A percentile compares a stretch with the other conserved stretches of the same genome.
Evolutionary conservation across 2,797 vertebrate species (phyloP).

Genomic region (Allobates femoralis): DNA sequence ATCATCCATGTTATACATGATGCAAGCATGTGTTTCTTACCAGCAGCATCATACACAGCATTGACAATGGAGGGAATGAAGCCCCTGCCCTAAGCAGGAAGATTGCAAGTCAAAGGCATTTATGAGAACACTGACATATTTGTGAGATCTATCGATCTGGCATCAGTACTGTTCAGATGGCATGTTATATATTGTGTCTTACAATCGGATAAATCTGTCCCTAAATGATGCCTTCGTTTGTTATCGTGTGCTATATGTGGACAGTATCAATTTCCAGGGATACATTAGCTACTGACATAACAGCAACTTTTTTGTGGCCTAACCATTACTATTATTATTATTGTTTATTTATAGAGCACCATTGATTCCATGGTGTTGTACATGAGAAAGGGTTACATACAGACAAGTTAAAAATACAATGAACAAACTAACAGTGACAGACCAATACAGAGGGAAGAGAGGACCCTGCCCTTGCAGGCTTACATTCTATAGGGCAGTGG

Average conservation of each 20-base stretch:
- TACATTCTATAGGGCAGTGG: no score
- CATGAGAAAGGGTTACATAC: no score
- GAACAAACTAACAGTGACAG: no score
- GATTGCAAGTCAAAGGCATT: not conserved
- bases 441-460: no score
- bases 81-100: not conserved
- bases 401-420: no score
- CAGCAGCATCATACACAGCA: not conserved
- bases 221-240: not conserved
- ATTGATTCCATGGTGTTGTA: no score
- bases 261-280: not conserved
- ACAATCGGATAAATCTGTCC: not conserved
- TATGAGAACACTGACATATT: not conserved
- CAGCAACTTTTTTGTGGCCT: not conserved
- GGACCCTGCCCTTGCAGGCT: no score
- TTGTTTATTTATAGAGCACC: no score
- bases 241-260: not conserved
- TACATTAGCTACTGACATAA: not conserved
- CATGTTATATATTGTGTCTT: not conserved
- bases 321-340: no score
- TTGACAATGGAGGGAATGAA: slow-evolving; percentile 16
- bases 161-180: not conserved
- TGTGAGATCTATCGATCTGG: not conserved
- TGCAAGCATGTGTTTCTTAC: slow-evolving; percentile 65
- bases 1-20: slow-evolving; percentile 72